Evolutionary conservation across 2,888 invertebrate species (phyloP).

Genomic region (Oscheius sp.): DNA sequence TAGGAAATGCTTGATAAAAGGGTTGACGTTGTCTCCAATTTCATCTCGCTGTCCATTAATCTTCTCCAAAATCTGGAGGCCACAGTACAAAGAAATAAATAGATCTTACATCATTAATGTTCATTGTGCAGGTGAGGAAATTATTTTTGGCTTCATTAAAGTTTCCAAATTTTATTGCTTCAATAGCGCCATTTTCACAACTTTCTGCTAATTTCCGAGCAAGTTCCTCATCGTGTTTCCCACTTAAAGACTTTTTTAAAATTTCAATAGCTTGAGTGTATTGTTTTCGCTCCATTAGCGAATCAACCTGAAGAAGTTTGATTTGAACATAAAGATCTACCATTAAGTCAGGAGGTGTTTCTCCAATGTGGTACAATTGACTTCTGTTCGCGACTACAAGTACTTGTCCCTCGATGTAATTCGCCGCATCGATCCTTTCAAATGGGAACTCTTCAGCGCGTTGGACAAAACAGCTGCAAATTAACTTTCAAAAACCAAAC

Average conservation of each 20-base stretch:
- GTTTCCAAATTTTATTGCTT: not conserved
- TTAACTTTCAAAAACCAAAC: not conserved
- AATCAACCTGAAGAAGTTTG: not conserved
- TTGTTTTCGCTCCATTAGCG: not conserved
- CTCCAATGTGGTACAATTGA: not conserved
- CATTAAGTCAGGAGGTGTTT: not conserved
- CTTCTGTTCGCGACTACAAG: not conserved
- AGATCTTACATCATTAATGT: not conserved
- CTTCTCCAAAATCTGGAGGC: not conserved
- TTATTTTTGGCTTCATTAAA: not conserved
- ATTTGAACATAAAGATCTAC: not conserved
- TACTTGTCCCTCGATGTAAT: conserved; percentile 13
- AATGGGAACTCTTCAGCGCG: conserved; percentile 16
- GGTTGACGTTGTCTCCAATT: not conserved
- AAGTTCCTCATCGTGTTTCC: not conserved
- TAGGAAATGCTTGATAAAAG: not conserved
- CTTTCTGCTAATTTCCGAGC: not conserved
- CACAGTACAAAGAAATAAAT: not conserved
- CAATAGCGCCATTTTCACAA: not conserved
- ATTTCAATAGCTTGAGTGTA: not conserved
- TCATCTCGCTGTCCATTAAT: not conserved
- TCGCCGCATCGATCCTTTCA: not conserved
- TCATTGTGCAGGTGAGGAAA: not conserved
- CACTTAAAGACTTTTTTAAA: not conserved
- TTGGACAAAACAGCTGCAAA: not conserved